Conservation (phyloP, 2,888 invertebrate genomes). For the Melanostoma scalare region DNA sequence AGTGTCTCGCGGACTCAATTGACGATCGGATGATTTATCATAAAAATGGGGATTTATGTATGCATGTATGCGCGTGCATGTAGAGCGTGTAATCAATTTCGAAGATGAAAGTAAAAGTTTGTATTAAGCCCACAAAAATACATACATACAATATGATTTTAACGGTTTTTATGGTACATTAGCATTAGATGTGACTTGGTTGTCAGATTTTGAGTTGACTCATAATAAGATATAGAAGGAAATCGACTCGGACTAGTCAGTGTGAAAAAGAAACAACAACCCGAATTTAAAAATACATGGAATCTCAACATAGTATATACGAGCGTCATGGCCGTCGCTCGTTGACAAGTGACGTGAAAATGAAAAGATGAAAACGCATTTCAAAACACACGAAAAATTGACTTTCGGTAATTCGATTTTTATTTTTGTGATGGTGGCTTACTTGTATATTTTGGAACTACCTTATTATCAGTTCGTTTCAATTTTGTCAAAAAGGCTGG, state of each 20-base stretch:
- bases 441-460: background rate
- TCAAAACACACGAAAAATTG: conserved; percentile 13
- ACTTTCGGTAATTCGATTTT: conserved; percentile 20
- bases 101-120: conserved; percentile 65
- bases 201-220: conserved; percentile 39
- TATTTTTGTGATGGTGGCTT: background rate
- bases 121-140: background rate
- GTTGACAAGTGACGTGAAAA: conserved; percentile 21
- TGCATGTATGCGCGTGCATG: conserved; percentile 46
- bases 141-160: conserved; percentile 9
- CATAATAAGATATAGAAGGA: conserved; percentile 32
- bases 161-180: conserved; percentile 47
- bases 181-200: conserved; percentile 60
- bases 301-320: background rate
- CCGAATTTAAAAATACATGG: conserved; percentile 20
- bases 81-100: conserved; percentile 68
- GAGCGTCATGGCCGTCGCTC: conserved; percentile 3
- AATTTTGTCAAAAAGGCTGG: too few species aligned
- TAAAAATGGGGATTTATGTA: conserved; percentile 26
- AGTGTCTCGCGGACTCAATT: conserved; percentile 34
- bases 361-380: conserved; percentile 4
- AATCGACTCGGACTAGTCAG: conserved; percentile 23
- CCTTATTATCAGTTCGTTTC: too few species aligned
- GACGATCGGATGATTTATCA: conserved; percentile 68
- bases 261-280: conserved; percentile 23